These are phyloP conservation scores for Xerus rutilus DNA, from an alignment of 2,797 vertebrate species.

Conservation along the genomic window DNA sequence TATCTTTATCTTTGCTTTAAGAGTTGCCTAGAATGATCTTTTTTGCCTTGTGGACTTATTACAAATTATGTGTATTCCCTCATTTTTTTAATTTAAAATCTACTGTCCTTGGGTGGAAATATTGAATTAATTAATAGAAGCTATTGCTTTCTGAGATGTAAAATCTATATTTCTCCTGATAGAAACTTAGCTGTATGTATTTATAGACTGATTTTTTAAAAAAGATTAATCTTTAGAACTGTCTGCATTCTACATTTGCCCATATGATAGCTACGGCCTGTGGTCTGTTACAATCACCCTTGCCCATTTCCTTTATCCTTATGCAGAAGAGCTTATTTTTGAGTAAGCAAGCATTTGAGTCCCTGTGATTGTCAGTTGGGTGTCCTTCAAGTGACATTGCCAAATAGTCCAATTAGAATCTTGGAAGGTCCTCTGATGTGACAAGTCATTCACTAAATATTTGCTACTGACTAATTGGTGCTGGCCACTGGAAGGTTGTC, in stretches of 20 bases:
- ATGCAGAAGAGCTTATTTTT: conserved; percentile 32
- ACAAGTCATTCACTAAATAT: conserved; percentile 16
- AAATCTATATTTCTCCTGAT: conserved; percentile 29
- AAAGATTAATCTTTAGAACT: background rate
- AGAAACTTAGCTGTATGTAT: background rate
- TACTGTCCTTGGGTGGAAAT: background rate
- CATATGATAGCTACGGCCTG: background rate
- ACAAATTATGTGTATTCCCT: background rate
- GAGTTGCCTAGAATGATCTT: background rate
- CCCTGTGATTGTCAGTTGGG: background rate
- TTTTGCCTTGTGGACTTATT: conserved; percentile 5
- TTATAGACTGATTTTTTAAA: background rate
- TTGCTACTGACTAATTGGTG: conserved; percentile 32
- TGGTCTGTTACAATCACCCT: background rate
- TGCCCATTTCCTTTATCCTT: background rate
- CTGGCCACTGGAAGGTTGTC: conserved; percentile 10
- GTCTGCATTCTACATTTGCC: background rate
- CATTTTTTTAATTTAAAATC: conserved; percentile 47
- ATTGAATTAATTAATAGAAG: conserved; percentile 52
- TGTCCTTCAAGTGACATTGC: conserved; percentile 45
- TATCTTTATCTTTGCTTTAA: background rate
- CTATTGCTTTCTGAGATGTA: background rate
- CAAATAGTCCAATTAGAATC: conserved; percentile 47
- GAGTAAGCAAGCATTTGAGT: background rate
- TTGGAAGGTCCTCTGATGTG: background rate